phyloP scores from a whole-genome alignment of 2,888 invertebrate genomes.

The Drosophila limbata region DNA sequence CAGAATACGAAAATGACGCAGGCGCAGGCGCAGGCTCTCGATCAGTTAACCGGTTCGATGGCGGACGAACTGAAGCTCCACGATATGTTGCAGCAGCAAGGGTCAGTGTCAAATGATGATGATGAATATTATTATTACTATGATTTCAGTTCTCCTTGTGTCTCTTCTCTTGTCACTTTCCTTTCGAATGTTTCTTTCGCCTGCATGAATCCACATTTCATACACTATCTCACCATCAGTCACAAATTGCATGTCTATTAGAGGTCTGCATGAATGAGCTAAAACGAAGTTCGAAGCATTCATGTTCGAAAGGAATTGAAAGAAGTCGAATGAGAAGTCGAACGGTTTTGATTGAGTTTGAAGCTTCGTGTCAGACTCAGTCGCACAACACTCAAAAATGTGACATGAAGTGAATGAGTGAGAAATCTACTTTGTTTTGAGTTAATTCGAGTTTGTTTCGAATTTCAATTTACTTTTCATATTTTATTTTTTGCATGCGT shows the following conservation, averaged over 20 bases:
- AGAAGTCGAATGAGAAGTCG: too few relatives aligned
- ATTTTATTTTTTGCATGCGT: too few relatives aligned
- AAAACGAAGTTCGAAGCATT: too few relatives aligned
- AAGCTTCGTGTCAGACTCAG: too few relatives aligned
- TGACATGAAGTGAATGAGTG: too few relatives aligned
- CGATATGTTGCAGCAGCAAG: constrained; percentile 86
- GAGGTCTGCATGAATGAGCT: too few relatives aligned
- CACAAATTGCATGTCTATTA: constrained; percentile 11
- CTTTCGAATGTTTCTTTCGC: constrained; percentile 16
- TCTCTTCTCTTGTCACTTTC: constrained; percentile 5
- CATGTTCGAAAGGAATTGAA: too few relatives aligned
- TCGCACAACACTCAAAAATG: too few relatives aligned
- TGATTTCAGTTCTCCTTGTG: constrained; percentile 49
- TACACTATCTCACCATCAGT: constrained; percentile 1
- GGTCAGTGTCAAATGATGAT: constrained; percentile 85
- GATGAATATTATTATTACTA: constrained; percentile 6
- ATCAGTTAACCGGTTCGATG: constrained; percentile 90
- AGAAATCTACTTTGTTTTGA: too few relatives aligned
- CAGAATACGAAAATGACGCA: constrained; percentile 88
- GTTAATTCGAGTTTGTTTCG: too few relatives aligned
- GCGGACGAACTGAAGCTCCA: constrained; percentile 85
- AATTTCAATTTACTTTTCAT: too few relatives aligned
- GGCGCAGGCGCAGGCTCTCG: constrained; percentile 86
- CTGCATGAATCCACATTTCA: constrained; percentile 30
- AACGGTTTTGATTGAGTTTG: too few relatives aligned